Evolutionary conservation across 2,888 invertebrate species (phyloP), one percentile per base, ranked within the genome.

Genomic region (Sisyra nigra): DNA sequence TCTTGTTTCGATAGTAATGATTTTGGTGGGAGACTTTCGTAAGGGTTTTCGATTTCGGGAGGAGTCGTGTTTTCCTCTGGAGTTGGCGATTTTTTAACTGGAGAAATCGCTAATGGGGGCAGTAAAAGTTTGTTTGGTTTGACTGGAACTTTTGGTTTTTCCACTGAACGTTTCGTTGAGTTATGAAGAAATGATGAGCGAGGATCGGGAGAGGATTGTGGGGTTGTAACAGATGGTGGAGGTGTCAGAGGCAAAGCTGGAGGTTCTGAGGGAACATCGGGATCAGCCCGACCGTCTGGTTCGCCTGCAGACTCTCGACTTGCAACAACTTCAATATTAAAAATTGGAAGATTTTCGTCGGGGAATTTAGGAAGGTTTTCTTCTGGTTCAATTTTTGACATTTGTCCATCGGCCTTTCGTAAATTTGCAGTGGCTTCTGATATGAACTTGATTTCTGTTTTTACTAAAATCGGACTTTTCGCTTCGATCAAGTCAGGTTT

Each of bases 261-360:
- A 1, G 80, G 74, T 57, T 78, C 79, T 17, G 67, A 67, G 2
- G 69, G 62, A 34, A 79, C 77, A 53, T 83, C 84, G 1, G 84
- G 82, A 61, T 86, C 86, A 10, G 86, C 85, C 51, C 82, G 74
- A n/a, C 87, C 86, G 54, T 87, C 87, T 1, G 87, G 87, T 54
- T 85, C 86, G 7, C 86, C 87, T 7, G 85, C 86, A 49, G 80
- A 63, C 54, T 87, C 86, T 19, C 86, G 68, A 56, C 80, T 83
- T 48, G 72, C 67, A 40, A 75, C 74, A 54, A 69, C 68, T 3
- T 35, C 32, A 34, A 40, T 31, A 29, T 41, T 44, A 13, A 44
- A 34, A n/a, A 44, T 36, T 14, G 24, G 24, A 24, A 24, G 24
- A 24, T 24, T 24, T 7, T 24, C 24, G 3, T 24, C 42, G 44